Evolutionary conservation across 2,888 invertebrate species (phyloP).

Genomic region (Psylliodes chrysocephalus): DNA sequence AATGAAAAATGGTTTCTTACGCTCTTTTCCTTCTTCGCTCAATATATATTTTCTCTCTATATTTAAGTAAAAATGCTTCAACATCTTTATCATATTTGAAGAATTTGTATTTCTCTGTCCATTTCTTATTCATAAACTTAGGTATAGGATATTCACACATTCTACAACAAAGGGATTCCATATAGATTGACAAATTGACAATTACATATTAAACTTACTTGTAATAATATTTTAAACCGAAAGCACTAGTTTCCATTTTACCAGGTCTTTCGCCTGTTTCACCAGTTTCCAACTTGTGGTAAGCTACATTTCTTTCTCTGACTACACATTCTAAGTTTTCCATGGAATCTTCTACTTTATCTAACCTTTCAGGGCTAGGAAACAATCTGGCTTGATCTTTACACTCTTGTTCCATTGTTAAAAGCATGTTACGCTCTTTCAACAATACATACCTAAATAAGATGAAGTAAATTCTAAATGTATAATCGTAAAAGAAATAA

Average conservation of each 20-base stretch:
- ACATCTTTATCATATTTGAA: constrained; percentile 71
- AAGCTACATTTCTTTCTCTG: constrained; percentile 91
- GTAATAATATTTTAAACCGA: constrained; percentile 72
- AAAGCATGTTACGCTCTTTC: constrained; percentile 96
- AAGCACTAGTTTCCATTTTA: constrained; percentile 67
- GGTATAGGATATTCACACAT: constrained; percentile 75
- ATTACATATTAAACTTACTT: constrained; percentile 61
- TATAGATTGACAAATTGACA: too few species aligned
- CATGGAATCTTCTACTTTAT: constrained; percentile 97
- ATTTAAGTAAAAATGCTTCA: constrained; percentile 70
- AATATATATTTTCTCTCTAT: constrained; percentile 74
- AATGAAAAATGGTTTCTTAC: constrained; percentile 3
- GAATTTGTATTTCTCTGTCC: constrained; percentile 69
- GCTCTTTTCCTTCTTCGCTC: constrained; percentile 64
- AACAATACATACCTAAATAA: constrained; percentile 85
- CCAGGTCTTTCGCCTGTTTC: constrained; percentile 82
- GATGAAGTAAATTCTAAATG: too few species aligned
- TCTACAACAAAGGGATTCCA: too few species aligned
- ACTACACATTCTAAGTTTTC: constrained; percentile 89
- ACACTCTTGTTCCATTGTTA: constrained; percentile 93
- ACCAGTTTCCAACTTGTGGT: constrained; percentile 89
- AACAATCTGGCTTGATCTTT: constrained; percentile 75
- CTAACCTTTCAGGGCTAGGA: constrained; percentile 92
- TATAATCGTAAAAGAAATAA: too few species aligned
- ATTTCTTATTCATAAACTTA: constrained; percentile 72